These are phyloP conservation scores for Pseudorhiza aurosa DNA, from an alignment of 30 jellyfish, hydroid and myxozoan species.

Conservation along the genomic window DNA sequence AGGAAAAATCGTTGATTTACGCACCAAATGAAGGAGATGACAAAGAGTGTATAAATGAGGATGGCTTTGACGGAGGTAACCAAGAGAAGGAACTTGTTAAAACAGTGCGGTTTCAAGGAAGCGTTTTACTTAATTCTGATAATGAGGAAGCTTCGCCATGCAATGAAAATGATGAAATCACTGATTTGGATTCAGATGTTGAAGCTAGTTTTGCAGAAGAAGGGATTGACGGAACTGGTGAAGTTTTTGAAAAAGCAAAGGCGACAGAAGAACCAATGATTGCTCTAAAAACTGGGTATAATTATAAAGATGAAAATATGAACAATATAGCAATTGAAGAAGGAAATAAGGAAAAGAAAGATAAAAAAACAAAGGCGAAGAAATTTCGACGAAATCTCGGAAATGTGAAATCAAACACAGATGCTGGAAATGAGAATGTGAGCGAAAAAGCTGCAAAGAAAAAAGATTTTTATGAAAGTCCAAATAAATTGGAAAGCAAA, in stretches of 20 bases:
- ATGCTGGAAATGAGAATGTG: neutral
- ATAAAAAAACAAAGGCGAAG: neutral
- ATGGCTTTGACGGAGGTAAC: neutral
- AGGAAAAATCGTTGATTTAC: neutral
- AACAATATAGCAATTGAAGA: too few relatives aligned
- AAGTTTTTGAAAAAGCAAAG: neutral
- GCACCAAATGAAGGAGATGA: neutral
- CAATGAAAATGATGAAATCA: neutral
- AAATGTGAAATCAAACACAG: neutral
- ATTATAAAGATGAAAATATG: neutral
- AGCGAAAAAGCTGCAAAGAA: slow-evolving; percentile 1
- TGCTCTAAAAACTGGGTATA: neutral
- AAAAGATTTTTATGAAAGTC: slow-evolving; percentile 26
- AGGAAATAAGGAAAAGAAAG: neutral
- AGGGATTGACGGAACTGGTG: neutral
- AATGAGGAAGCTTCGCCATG: neutral
- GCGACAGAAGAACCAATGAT: neutral
- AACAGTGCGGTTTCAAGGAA: neutral
- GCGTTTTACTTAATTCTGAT: neutral
- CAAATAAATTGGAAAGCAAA: neutral
- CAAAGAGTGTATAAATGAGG: neutral
- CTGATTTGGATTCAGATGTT: neutral
- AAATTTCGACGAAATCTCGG: too few relatives aligned
- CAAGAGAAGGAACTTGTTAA: neutral
- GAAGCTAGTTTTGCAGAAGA: neutral